Percentiles rank a stretch among this genome's conserved stretches.
Conservation (phyloP, 2,113 vertebrate species). For the Cygnus buccinator region DNA sequence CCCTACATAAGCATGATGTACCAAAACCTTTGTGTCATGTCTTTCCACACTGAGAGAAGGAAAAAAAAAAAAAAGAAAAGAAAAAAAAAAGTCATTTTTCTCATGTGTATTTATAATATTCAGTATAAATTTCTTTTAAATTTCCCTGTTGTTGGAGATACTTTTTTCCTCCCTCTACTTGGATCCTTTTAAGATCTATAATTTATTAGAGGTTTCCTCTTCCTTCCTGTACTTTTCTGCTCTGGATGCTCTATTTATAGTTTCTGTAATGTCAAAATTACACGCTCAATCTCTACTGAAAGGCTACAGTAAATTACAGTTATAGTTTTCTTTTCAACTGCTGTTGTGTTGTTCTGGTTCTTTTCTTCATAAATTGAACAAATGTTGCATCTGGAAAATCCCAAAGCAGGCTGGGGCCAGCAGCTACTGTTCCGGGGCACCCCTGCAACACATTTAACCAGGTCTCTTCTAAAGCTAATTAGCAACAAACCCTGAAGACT, state of each 20-base stretch:
- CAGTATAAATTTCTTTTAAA: background rate
- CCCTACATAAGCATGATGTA: background rate
- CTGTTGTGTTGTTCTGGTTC: background rate
- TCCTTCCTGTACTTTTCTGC: slow-evolving; percentile 39
- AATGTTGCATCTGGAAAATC: background rate
- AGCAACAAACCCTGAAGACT: slow-evolving; percentile 1
- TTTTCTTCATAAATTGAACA: background rate
- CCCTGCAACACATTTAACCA: slow-evolving; percentile 10
- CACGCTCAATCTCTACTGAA: background rate
- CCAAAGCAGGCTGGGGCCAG: background rate
- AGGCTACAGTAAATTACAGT: background rate
- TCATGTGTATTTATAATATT: background rate
- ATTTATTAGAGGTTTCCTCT: slow-evolving; percentile 35
- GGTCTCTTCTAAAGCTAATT: slow-evolving; percentile 45
- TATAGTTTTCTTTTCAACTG: background rate
- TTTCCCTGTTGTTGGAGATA: background rate
- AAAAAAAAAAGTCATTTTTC: background rate
- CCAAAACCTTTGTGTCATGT: background rate
- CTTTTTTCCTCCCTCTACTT: background rate
- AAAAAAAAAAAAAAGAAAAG: background rate
- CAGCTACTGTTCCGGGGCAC: slow-evolving; percentile 30
- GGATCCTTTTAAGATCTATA: background rate
- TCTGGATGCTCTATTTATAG: slow-evolving; percentile 12
- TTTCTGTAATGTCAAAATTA: background rate
- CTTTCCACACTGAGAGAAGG: background rate